A percentile compares a stretch with the other conserved stretches of the same genome.
phyloP scores from a whole-genome alignment of 2,888 invertebrate species.

The Rapana venosa region DNA sequence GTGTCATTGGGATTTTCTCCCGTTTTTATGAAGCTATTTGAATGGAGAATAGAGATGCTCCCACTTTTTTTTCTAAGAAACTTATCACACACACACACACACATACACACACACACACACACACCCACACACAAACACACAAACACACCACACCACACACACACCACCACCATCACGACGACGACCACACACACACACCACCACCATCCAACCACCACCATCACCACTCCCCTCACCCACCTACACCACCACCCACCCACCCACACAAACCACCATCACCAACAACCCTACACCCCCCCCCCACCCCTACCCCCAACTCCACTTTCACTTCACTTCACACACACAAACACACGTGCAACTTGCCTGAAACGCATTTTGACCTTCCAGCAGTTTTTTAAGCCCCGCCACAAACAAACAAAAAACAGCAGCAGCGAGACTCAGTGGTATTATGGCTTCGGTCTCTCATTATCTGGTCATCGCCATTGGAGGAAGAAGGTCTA shows the following conservation, averaged over 20 bases:
- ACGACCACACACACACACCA: not conserved
- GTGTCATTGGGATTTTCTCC: too few relatives aligned
- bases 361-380: too few relatives aligned
- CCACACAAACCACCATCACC: not conserved
- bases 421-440: not conserved
- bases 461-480: too few relatives aligned
- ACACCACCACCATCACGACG: not conserved
- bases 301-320: not conserved
- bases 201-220: not conserved
- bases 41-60: too few relatives aligned
- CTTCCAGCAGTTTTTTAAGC: not conserved
- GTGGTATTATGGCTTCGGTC: too few relatives aligned
- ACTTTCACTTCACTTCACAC: not conserved
- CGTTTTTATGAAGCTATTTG: too few relatives aligned
- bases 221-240: not conserved
- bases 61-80: not conserved
- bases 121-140: not conserved
- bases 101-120: constrained; percentile 13
- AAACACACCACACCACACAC: not conserved
- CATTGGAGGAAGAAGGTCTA: too few relatives aligned
- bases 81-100: not conserved
- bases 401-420: not conserved
- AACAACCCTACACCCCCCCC: not conserved
- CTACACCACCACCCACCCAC: not conserved
- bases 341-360: not conserved